Evolutionary conservation across 92 coral and sea anemone genomes (phyloP).

Genomic region (Plumapathes pennacea): DNA sequence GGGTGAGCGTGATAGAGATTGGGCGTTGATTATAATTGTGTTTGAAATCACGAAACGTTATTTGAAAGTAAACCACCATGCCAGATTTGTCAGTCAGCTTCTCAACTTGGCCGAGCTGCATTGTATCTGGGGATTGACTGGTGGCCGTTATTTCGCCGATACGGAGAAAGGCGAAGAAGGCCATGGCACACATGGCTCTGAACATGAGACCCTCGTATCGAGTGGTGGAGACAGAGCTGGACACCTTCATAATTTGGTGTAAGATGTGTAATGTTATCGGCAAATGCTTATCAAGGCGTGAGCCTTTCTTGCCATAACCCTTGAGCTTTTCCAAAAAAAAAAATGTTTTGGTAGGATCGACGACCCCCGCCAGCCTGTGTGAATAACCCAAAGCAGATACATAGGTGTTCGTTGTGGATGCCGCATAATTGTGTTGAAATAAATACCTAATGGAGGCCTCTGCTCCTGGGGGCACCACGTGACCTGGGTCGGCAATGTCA

Average conservation of each 20-base stretch:
- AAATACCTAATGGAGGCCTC: too few relatives aligned
- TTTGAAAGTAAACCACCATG: constrained; percentile 3
- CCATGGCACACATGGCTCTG: constrained; percentile 29
- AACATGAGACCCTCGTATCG: neutral
- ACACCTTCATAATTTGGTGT: constrained; percentile 8
- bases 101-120: constrained; percentile 19
- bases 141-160: constrained; percentile 19
- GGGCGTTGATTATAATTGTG: constrained; percentile 32
- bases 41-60: constrained; percentile 33
- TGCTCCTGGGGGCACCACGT: too few relatives aligned
- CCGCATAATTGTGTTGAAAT: constrained; percentile 3
- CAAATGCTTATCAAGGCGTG: constrained; percentile 17
- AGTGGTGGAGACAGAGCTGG: neutral
- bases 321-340: constrained; percentile 6
- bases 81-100: neutral
- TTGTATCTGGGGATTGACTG: constrained; percentile 8
- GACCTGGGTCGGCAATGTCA: too few relatives aligned
- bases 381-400: constrained; percentile 29
- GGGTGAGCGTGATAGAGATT: constrained; percentile 13
- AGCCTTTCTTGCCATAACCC: constrained; percentile 26
- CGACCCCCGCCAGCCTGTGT: constrained; percentile 22
- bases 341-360: constrained; percentile 16
- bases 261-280: constrained; percentile 41
- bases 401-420: constrained; percentile 28
- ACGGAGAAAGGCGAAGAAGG: constrained; percentile 32